Conservation (phyloP, 2,113 vertebrate species). For the Dinomys branickii region DNA sequence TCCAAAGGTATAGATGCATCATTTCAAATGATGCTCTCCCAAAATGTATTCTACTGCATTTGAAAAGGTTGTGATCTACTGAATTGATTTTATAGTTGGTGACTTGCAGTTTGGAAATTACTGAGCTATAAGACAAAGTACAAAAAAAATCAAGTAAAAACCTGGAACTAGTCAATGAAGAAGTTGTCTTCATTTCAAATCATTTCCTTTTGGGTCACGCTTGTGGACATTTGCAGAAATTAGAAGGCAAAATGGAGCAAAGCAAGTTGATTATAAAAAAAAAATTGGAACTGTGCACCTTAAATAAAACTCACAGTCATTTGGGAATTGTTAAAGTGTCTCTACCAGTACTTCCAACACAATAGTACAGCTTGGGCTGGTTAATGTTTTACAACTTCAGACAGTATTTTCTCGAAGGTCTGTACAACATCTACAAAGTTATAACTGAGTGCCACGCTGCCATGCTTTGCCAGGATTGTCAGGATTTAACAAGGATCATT, state of each 20-base stretch:
- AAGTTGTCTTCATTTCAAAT: not conserved
- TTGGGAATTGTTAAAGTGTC: conserved; percentile 6
- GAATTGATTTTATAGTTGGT: not conserved
- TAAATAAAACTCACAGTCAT: conserved; percentile 12
- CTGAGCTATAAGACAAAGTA: not conserved
- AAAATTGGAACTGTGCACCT: not conserved
- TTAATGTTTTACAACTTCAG: conserved; percentile 55
- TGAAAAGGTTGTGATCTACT: not conserved
- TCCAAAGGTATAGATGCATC: not conserved
- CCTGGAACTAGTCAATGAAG: not conserved
- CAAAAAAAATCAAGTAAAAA: not conserved
- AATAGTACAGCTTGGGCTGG: not conserved
- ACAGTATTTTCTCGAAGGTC: conserved; percentile 40
- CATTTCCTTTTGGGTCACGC: not conserved
- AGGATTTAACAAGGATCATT: conserved; percentile 14
- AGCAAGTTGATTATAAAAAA: conserved; percentile 13
- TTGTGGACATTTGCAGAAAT: not conserved
- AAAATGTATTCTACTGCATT: not conserved
- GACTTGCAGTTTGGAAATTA: conserved; percentile 9
- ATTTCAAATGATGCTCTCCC: not conserved
- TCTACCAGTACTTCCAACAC: conserved; percentile 37
- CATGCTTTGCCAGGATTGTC: conserved; percentile 18
- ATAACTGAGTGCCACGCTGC: not conserved
- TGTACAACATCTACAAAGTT: conserved; percentile 22
- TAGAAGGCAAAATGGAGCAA: not conserved